These are phyloP conservation scores for Meteorus cinctellus DNA, from an alignment of 2,888 invertebrate species.

Conservation along the genomic window DNA sequence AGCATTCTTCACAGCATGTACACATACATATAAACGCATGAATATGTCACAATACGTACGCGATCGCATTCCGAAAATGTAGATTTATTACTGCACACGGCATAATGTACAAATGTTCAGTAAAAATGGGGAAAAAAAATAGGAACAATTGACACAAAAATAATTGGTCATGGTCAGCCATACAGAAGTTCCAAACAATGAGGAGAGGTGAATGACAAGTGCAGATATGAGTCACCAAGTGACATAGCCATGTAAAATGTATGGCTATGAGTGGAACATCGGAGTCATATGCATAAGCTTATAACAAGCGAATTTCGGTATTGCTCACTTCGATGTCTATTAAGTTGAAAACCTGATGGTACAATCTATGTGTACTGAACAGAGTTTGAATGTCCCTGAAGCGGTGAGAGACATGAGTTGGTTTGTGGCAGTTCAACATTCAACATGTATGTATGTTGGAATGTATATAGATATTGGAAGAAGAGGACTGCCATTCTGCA, in stretches of 20 bases:
- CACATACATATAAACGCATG: background rate
- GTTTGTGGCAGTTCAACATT: conserved; percentile 36
- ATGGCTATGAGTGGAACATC: background rate
- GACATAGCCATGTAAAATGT: background rate
- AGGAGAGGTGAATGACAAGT: no score
- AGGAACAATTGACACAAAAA: background rate
- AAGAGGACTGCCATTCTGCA: conserved; percentile 51
- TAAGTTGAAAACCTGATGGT: conserved; percentile 55
- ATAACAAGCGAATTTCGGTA: background rate
- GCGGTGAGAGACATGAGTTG: conserved; percentile 37
- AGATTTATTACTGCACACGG: background rate
- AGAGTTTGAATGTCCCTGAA: conserved; percentile 45
- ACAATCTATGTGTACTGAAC: conserved; percentile 12
- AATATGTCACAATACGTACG: background rate
- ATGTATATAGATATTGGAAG: conserved; percentile 38
- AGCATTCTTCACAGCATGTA: background rate
- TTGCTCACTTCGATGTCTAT: conserved; percentile 51
- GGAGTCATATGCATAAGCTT: background rate
- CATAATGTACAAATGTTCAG: background rate
- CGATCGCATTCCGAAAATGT: background rate
- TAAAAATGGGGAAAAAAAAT: background rate
- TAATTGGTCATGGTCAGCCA: background rate
- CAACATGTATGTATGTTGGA: conserved; percentile 9
- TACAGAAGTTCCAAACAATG: no score
- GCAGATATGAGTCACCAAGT: no score